Percentiles rank a stretch among this genome's conserved stretches.
phyloP scores from a whole-genome alignment of 2,797 vertebrate species.

The Apogon talboti region DNA sequence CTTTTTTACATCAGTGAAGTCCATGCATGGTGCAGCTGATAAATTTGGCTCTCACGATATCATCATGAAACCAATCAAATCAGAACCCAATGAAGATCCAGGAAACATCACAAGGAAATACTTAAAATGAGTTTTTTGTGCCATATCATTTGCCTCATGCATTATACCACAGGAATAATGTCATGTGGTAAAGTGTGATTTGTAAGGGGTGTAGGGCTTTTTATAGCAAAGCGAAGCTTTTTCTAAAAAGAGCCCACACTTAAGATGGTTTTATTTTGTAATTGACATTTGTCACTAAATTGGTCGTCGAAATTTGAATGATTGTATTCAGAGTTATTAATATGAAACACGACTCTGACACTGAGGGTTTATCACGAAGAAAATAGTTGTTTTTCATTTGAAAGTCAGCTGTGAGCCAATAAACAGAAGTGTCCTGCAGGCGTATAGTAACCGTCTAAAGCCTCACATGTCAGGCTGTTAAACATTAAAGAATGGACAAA shows the following conservation, averaged over 20 bases:
- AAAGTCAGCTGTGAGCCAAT: slow-evolving; percentile 66
- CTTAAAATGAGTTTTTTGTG: slow-evolving; percentile 74
- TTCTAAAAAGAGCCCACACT: slow-evolving; percentile 52
- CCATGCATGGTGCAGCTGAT: slow-evolving; percentile 76
- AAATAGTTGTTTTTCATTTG: slow-evolving; percentile 38
- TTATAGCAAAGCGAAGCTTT: slow-evolving; percentile 74
- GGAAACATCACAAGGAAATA: slow-evolving; percentile 57
- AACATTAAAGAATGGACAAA: slow-evolving; percentile 79
- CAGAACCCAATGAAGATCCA: slow-evolving; percentile 42
- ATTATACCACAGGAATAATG: slow-evolving; percentile 67
- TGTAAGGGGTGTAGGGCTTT: slow-evolving; percentile 51
- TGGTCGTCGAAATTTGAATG: slow-evolving; percentile 49
- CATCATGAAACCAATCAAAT: slow-evolving; percentile 50
- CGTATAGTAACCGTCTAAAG: slow-evolving; percentile 64
- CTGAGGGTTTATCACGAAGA: slow-evolving; percentile 55
- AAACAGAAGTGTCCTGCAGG: slow-evolving; percentile 63
- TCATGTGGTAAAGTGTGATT: slow-evolving; percentile 60
- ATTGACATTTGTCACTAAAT: slow-evolving; percentile 80
- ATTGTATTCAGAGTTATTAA: slow-evolving; percentile 51
- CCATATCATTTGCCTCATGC: slow-evolving; percentile 77
- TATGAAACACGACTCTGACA: slow-evolving; percentile 44
- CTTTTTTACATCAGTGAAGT: slow-evolving; percentile 67
- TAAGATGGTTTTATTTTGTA: slow-evolving; percentile 63
- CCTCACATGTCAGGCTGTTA: slow-evolving; percentile 66
- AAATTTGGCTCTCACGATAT: slow-evolving; percentile 64